phyloP scores from a whole-genome alignment of 2,797 vertebrate genomes.

The Hydrocynus forskahlii region DNA sequence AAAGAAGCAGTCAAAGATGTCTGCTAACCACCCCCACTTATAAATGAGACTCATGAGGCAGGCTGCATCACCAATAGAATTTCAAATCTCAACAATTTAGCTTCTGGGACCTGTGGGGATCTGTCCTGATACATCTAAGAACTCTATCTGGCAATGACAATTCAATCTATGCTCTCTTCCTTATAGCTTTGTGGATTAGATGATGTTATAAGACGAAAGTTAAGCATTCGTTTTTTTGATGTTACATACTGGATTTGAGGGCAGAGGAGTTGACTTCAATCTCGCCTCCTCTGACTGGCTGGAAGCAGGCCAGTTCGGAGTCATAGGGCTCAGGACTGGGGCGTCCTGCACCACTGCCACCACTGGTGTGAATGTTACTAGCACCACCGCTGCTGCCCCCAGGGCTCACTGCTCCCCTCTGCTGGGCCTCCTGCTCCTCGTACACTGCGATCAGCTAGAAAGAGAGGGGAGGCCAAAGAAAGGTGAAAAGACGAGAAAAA shows the following conservation, averaged over 20 bases:
- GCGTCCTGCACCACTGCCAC: conserved; percentile 53
- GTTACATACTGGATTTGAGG: conserved; percentile 89
- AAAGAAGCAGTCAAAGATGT: conserved; percentile 39
- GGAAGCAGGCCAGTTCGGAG: conserved; percentile 87
- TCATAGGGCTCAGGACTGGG: conserved; percentile 89
- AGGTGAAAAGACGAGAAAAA: background rate
- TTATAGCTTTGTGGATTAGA: background rate
- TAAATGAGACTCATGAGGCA: conserved; percentile 17
- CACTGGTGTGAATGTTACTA: background rate
- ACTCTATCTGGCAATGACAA: conserved; percentile 29
- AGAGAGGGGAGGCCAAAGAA: conserved; percentile 5
- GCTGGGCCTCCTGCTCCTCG: conserved; percentile 84
- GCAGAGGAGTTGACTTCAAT: conserved; percentile 94
- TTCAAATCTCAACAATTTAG: conserved; percentile 13
- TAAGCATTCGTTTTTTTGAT: background rate
- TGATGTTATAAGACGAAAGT: background rate
- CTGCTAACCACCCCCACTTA: conserved; percentile 32
- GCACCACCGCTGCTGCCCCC: conserved; percentile 20
- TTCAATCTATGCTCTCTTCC: conserved; percentile 9
- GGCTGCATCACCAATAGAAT: conserved; percentile 17
- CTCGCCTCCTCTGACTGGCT: conserved; percentile 87
- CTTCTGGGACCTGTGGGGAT: conserved; percentile 1
- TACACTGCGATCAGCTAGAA: conserved; percentile 93
- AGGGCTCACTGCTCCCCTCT: conserved; percentile 62
- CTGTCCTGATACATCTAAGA: background rate